phyloP scores from a whole-genome alignment of 2,113 vertebrate species.

The Barnardius zonarius region DNA sequence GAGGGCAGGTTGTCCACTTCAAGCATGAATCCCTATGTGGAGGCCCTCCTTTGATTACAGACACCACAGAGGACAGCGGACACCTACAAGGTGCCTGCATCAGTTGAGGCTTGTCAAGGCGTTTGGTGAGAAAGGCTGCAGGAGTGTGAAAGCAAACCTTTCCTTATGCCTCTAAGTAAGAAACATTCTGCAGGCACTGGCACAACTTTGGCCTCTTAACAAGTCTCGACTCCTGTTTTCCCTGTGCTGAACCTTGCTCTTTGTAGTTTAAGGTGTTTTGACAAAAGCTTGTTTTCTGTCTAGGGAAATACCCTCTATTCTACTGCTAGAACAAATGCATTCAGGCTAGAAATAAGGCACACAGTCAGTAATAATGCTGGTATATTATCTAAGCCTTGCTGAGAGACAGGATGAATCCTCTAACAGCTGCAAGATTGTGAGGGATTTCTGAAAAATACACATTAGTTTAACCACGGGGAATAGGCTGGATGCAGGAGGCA shows the following conservation, averaged over 20 bases:
- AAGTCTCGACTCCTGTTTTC: conserved; percentile 5
- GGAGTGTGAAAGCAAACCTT: background rate
- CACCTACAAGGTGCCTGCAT: background rate
- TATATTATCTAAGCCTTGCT: background rate
- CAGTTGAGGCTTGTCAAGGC: background rate
- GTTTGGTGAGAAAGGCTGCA: conserved; percentile 9
- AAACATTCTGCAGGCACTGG: conserved; percentile 1
- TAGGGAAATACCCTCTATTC: conserved; percentile 31
- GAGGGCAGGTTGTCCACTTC: background rate
- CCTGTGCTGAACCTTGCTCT: background rate
- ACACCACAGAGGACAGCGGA: background rate
- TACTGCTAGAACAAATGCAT: background rate
- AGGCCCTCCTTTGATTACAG: background rate
- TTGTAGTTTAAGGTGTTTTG: conserved; percentile 21
- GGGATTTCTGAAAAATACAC: background rate
- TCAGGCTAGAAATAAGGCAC: background rate
- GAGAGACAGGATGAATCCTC: background rate
- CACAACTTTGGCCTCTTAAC: background rate
- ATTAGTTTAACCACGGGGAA: background rate
- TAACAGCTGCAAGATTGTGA: background rate
- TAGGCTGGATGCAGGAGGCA: background rate
- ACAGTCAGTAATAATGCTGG: background rate
- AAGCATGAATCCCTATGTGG: background rate
- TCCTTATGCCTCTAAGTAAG: conserved; percentile 21
- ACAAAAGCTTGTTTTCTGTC: conserved; percentile 16